Percentiles rank a stretch among this genome's conserved stretches.
These are phyloP conservation scores for Mesorhabditis sp. DNA, from an alignment of 2,888 invertebrate species.

Conservation along the genomic window DNA sequence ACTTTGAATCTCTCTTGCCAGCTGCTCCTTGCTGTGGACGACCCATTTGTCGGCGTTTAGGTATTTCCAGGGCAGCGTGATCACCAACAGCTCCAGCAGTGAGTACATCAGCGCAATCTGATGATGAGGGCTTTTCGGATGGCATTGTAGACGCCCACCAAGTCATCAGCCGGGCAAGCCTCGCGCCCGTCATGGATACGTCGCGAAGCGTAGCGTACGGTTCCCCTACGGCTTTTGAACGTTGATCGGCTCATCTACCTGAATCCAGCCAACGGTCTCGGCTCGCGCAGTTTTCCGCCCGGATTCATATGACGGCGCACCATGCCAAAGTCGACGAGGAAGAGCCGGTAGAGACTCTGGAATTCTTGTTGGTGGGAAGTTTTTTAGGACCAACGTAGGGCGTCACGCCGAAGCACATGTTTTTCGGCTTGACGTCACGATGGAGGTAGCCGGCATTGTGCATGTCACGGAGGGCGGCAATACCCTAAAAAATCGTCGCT, in stretches of 20 bases:
- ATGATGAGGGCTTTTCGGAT: background rate
- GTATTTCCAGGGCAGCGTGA: constrained; percentile 23
- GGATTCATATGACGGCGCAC: constrained; percentile 33
- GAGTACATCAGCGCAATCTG: background rate
- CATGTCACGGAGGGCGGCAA: constrained; percentile 44
- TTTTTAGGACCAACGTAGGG: constrained; percentile 14
- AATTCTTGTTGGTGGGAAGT: constrained; percentile 1
- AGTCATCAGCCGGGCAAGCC: constrained; percentile 34
- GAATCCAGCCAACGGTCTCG: constrained; percentile 29
- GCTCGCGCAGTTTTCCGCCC: constrained; percentile 26
- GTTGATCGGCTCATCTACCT: background rate
- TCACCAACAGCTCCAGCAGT: constrained; percentile 17
- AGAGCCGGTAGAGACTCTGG: constrained; percentile 32
- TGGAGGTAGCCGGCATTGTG: constrained; percentile 45
- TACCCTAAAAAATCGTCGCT: constrained; percentile 21
- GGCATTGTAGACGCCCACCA: constrained; percentile 31
- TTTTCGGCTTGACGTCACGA: constrained; percentile 36
- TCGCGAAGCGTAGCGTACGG: constrained; percentile 41
- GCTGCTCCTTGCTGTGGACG: background rate
- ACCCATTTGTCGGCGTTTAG: background rate
- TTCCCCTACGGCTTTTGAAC: constrained; percentile 25
- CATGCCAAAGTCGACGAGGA: constrained; percentile 40
- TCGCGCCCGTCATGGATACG: constrained; percentile 30
- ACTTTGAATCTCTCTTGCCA: background rate
- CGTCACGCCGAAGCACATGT: constrained; percentile 45